Percentiles rank a stretch among this genome's conserved stretches.
These are phyloP conservation scores for Tragelaphus imberbis DNA, from an alignment of 2,113 vertebrate species.

Conservation along the genomic window DNA sequence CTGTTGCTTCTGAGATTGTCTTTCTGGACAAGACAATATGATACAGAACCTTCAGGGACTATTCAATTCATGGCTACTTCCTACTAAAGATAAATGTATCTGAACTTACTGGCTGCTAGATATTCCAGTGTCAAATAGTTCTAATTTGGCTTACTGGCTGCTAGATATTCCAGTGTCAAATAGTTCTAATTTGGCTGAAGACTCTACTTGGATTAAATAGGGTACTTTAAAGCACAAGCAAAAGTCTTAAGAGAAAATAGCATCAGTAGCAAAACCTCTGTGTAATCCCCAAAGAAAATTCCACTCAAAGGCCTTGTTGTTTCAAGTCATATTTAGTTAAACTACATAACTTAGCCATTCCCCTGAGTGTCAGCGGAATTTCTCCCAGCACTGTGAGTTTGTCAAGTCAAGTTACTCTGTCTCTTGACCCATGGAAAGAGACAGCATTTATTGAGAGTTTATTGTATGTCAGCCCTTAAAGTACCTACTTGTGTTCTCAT, in stretches of 20 bases:
- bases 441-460: not conserved
- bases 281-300: not conserved
- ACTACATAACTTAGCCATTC: not conserved
- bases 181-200: not conserved
- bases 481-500: not conserved
- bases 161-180: not conserved
- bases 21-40: not conserved
- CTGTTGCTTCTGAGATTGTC: not conserved
- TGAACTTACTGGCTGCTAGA: not conserved
- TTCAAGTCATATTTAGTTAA: constrained; percentile 43
- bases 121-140: constrained; percentile 5
- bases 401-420: constrained; percentile 10
- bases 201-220: not conserved
- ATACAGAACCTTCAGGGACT: not conserved
- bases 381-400: constrained; percentile 13
- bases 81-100: not conserved
- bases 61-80: not conserved
- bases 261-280: not conserved
- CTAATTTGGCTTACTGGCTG: not conserved
- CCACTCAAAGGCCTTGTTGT: not conserved
- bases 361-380: constrained; percentile 16
- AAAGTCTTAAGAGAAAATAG: constrained; percentile 12
- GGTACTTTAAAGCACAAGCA: not conserved
- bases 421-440: not conserved
- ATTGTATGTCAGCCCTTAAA: not conserved